Base-by-base conservation (phyloP, 2,888 invertebrate species). In the Drosophila subquinaria region DNA sequence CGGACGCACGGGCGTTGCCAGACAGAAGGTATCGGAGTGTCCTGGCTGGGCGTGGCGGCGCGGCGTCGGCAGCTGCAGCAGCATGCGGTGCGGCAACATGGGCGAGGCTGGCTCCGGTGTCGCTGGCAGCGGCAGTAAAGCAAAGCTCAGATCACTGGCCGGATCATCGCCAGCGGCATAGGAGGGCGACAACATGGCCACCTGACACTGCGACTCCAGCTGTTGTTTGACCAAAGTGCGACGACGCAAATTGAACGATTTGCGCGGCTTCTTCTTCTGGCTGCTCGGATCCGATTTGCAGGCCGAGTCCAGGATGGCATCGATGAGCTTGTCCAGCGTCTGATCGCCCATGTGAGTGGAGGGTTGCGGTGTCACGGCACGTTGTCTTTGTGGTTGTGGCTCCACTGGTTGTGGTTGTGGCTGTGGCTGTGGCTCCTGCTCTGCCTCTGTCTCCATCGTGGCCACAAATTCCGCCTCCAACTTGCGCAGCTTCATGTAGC, bases 121-220 rank as follows among this genome's bases (percentile, higher is more conserved):
- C 0, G 60, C 40, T 1, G 61, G 56, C 50, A 73, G 63, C 1
- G 73, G 72, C 4, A 75, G n/a, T 36, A 82, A 60, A 1, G 85
- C 72, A 65, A 92, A 92, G 81, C 90, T 92, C 30, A 93, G 74
- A 79, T 93, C 92, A 68, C 91, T 92, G 6, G 92, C 92, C 0
- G 93, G 93, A 89, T 93, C 93, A 69, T 93, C 93, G 15, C 91
- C 92, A 1, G 92, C 82, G 0, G 92, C 79, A 79, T 93, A 93
- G 1, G 93, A 93, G 1, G 93, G 92, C 35, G 92, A 92, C 9
- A 92, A 60, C 11, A 88, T 82, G 27, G 48, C 48, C 2, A 23
- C 47, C 17, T 61, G 60, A 47, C 77, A 43, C 52, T 83, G 82
- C 57, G 88, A 81, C 59, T 88, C 90, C 55, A 90, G 42, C 23